A percentile compares a stretch with the other conserved stretches of the same genome.
phyloP scores from a whole-genome alignment of 2,797 vertebrate species.

The Eulemur coronatus region DNA sequence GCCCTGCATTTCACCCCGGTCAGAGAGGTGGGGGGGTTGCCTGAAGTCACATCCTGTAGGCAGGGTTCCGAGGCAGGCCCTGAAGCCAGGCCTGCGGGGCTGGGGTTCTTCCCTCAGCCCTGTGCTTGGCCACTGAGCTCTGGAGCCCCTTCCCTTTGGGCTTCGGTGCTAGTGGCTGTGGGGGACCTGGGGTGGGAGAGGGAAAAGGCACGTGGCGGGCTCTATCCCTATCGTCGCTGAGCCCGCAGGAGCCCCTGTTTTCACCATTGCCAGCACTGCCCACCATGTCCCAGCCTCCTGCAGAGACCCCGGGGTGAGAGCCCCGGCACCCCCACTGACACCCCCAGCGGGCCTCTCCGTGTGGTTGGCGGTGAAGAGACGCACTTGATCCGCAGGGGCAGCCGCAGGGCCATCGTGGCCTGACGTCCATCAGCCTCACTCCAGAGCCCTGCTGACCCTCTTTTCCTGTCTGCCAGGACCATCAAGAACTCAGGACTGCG shows the following conservation, averaged over 20 bases:
- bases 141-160: no score
- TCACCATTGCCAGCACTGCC: neutral
- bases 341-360: fast-evolving
- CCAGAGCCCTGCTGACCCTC: neutral
- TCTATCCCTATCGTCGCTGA: neutral
- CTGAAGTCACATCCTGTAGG: neutral
- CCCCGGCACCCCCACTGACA: neutral
- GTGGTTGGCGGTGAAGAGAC: no score
- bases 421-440: neutral
- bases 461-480: slow-evolving; percentile 86
- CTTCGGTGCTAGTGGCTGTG: neutral
- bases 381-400: neutral
- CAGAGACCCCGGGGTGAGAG: neutral
- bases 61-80: neutral
- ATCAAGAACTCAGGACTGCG: slow-evolving; percentile 94
- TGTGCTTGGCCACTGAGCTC: neutral
- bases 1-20: neutral
- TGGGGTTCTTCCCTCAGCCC: neutral
- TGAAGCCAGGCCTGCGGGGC: neutral
- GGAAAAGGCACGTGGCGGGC: neutral
- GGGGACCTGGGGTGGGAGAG: neutral
- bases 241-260: neutral
- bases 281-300: no score
- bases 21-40: neutral
- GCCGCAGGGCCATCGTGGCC: no score